These are phyloP conservation scores for Drosophila rhopaloa DNA, from an alignment of 1,140 invertebrate species.

Conservation along the genomic window DNA sequence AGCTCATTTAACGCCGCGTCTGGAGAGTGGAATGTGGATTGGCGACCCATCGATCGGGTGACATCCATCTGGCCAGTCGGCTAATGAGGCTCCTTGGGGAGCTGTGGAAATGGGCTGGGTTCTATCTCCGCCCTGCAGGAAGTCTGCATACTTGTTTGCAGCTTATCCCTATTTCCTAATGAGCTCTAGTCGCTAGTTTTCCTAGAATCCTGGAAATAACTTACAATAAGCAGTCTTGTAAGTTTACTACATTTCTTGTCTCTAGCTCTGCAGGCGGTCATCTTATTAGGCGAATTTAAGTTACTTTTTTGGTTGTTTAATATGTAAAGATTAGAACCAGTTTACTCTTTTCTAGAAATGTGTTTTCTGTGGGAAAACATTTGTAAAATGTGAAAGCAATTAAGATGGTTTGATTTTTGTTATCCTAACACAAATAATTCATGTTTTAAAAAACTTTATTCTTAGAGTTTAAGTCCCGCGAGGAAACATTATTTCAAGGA, in stretches of 20 bases:
- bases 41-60: conserved; percentile 23
- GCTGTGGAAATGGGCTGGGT: conserved; percentile 12
- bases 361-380: no score
- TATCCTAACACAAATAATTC: no score
- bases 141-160: conserved; percentile 11
- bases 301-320: background rate
- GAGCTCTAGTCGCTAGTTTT: background rate
- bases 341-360: no score
- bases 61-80: conserved; percentile 12
- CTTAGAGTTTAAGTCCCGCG: no score
- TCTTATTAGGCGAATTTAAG: background rate
- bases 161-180: conserved; percentile 1
- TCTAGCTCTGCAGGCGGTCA: conserved; percentile 8
- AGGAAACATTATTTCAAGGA: no score
- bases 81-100: conserved; percentile 33
- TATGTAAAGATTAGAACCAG: no score
- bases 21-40: background rate
- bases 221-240: background rate
- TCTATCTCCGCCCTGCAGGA: background rate
- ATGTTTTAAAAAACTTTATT: no score
- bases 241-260: background rate
- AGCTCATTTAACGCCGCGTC: conserved; percentile 68
- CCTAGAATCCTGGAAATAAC: no score
- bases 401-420: no score
- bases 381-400: no score